These are phyloP conservation scores for Uria lomvia DNA, from an alignment of 2,113 vertebrate genomes.

Conservation along the genomic window DNA sequence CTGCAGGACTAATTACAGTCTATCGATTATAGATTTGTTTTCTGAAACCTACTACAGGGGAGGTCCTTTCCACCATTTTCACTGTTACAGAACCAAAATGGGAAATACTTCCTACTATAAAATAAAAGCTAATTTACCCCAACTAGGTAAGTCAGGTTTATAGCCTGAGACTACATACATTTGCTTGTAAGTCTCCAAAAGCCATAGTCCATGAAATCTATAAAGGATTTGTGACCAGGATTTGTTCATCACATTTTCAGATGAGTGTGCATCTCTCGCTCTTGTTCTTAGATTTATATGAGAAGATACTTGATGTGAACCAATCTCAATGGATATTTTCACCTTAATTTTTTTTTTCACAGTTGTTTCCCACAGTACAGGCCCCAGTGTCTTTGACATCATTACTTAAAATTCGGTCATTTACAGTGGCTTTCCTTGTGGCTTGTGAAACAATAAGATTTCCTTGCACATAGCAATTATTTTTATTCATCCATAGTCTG, in stretches of 20 bases:
- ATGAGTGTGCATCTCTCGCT: not conserved
- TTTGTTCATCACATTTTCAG: not conserved
- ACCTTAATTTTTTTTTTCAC: not conserved
- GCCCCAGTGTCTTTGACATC: not conserved
- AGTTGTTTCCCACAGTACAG: not conserved
- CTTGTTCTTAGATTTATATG: not conserved
- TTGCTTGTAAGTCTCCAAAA: not conserved
- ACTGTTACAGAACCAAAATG: not conserved
- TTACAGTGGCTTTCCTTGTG: not conserved
- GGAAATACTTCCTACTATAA: not conserved
- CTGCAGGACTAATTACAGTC: not conserved
- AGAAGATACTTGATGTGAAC: not conserved
- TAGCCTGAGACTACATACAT: not conserved
- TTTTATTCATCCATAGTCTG: not conserved
- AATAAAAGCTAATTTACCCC: not conserved
- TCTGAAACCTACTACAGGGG: accelerated
- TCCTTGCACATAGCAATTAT: not conserved
- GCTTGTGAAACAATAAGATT: not conserved
- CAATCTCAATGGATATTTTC: not conserved
- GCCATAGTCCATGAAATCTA: not conserved
- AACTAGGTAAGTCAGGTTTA: not conserved
- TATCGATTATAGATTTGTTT: not conserved
- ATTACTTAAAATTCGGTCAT: not conserved
- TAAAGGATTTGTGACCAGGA: not conserved
- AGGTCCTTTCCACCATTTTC: not conserved